Base-by-base conservation (phyloP, 2,888 invertebrate species). In the Mongoloraphidia duomilia region DNA sequence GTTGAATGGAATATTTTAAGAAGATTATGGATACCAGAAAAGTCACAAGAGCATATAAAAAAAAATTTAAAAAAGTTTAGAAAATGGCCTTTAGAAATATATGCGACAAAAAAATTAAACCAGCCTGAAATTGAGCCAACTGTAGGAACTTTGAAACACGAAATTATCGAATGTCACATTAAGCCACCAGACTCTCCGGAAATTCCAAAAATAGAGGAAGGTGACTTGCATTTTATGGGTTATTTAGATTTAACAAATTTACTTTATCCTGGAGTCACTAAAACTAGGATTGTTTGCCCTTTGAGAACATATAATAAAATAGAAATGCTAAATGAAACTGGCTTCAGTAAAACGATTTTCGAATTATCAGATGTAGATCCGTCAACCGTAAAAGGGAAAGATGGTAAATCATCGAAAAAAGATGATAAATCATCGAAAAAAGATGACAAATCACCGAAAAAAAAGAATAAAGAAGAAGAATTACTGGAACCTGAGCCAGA, bases 241-340 rank as follows among this genome's bases (percentile, higher is more conserved):
- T 53, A 62, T 26, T 49, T 65, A 11, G 65, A 68, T 57, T 50
- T 67, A 12, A 59, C 63, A 8, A 52, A 60, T 17, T 54, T 68
- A 33, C 50, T 67, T 33, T 66, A 65, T 59, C 67, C 67, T 10
- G 67, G 67, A 49, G 63, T 65, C 33, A 59, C 57, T 11, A 62
- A 54, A 52, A 55, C 60, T 34, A 57, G 65, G 13, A 50, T 64
- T 2, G 64, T 60, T 5, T 57, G 61, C 48, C 63, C 61, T 12
- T 52, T 66, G 13, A 58, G 54, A 37, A 65, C 64, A 1, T 66
- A 56, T 53, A 60, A 60, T 35, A 55, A 56, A 14, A 54, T 59
- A 41, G 66, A 68, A 57, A 61, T 65, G 14, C 47, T 56, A 9
- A 53, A 56, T 40, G 50, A 51, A 34, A 58, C 60, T 9, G 66